Base-by-base conservation (phyloP, 2,797 vertebrate genomes). In the Aeoliscus strigatus region DNA sequence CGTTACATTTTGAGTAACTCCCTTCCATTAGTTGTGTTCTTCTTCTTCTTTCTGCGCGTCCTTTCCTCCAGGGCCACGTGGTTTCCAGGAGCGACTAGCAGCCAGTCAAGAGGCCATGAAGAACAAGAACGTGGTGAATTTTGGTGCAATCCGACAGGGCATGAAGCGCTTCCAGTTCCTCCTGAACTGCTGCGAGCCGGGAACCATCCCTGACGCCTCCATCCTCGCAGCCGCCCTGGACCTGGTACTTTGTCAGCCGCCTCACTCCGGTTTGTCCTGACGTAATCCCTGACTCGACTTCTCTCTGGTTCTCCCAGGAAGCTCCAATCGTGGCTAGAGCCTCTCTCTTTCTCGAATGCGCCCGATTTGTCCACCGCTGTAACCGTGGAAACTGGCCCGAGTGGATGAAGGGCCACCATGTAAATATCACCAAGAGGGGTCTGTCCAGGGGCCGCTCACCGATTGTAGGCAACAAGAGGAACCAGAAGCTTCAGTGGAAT, bases 141-240 rank as follows among this genome's bases (percentile, higher is more conserved):
- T 99, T 66, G 93, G 93, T 26, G 96, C 96, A 12, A 98, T 99
- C 55, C 89, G 96, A 15, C 96, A 98, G 80, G 96, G 96, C 41
- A 99, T 99, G 96, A 99, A 97, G 57, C 91, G 96, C 45, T 98
- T 99, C 70, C 96, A 99, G 74, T 99, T 99, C 63, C 91, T 99
- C 25, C 85, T 99, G 34, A 99, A 98, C 84, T 99, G 96, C 87
- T 98, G 96, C 33, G 96, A 98, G 41, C 96, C 96, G 0, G 96
- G 96, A 31, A 97, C 96, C 24, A 98, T 99, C 44, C 96, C 96
- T 0, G 96, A 98, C 32, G 96, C 96, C 13, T 99, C 96, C 33
- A 97, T 99, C 77, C 68, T 99, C 14, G 96, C 96, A 6, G 96
- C 96, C 1, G 96, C 96, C 33, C 82, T 99, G 24, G 96, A 99